A percentile compares a stretch with the other conserved stretches of the same genome.
Evolutionary conservation across 2,797 vertebrate species (phyloP).

Genomic region (Pteronotus mesoamericanus): DNA sequence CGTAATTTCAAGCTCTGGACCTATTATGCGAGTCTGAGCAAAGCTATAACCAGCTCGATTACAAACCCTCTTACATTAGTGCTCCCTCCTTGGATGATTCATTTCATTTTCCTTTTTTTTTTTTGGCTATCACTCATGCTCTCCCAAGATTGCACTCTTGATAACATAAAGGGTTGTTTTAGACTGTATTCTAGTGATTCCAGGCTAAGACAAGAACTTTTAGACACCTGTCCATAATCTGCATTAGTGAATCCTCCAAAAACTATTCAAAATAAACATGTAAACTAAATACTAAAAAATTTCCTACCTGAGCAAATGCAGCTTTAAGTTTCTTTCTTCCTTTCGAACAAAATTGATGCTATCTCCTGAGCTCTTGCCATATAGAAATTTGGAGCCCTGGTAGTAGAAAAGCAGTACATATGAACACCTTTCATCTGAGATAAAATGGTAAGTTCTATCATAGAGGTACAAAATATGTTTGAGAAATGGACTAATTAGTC

Average conservation of each 20-base stretch:
- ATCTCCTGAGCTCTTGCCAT: background rate
- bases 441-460: background rate
- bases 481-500: background rate
- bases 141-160: background rate
- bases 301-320: background rate
- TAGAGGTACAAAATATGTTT: background rate
- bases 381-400: background rate
- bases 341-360: background rate
- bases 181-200: background rate
- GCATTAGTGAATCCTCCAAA: background rate
- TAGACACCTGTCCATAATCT: background rate
- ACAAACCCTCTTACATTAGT: background rate
- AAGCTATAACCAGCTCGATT: background rate
- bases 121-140: background rate
- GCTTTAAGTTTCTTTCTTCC: background rate
- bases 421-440: background rate
- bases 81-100: background rate
- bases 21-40: background rate
- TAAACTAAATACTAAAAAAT: background rate
- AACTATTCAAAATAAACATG: background rate
- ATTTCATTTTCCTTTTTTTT: background rate
- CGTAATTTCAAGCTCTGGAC: background rate
- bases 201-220: background rate
- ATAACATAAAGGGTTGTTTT: background rate
- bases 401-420: background rate